Base-by-base conservation (phyloP, 2,797 vertebrate species). In the Typhlichthys eigenmanni region DNA sequence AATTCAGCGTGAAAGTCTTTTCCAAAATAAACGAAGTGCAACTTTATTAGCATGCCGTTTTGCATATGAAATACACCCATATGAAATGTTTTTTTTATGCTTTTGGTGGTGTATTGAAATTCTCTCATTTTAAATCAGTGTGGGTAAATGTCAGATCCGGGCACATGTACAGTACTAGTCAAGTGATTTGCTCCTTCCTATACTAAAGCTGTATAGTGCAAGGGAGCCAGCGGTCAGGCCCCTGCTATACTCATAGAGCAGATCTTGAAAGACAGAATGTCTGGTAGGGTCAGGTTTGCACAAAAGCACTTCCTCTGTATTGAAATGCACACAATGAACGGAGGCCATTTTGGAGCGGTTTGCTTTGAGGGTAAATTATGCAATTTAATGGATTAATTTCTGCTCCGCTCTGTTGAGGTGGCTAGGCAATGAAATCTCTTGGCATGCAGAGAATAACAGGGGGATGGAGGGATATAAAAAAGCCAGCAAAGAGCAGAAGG, bases 331-430 rank as follows among this genome's bases (percentile, higher is more conserved):
- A 88, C 82, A 85, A 88, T 79, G 67, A 79, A 67, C 1, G 55
- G 69, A 82, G 76, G 71, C 71, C 71, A 55, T 76, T 80, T 79
- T 71, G 64, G 58, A 76, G 80, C 79, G 65, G 64, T 87, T 80
- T 87, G 78, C 85, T 88, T 80, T 77, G 74, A 53, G 81, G 86
- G 77, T 80, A 77, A 85, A 86, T 83, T 85, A 85, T 88, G 79
- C 78, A 84, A 83, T 81, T 73, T 81, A 88, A 90, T 88, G 86
- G 84, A 83, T 87, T 86, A 74, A 78, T 85, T 71, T 80, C 62
- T 78, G 72, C 60, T 60, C 66, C 55, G 61, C 75, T 79, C 70
- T 69, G 68, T 66, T 71, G 68, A 70, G 71, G 75, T 60, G 63
- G 75, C 80, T 66, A 57, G 73, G 55, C 16, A 32, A 48, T 1